Evolutionary conservation across 2,113 vertebrate genomes (phyloP), one percentile per base, ranked within the genome.

Genomic region (Cinclus mexicanus): DNA sequence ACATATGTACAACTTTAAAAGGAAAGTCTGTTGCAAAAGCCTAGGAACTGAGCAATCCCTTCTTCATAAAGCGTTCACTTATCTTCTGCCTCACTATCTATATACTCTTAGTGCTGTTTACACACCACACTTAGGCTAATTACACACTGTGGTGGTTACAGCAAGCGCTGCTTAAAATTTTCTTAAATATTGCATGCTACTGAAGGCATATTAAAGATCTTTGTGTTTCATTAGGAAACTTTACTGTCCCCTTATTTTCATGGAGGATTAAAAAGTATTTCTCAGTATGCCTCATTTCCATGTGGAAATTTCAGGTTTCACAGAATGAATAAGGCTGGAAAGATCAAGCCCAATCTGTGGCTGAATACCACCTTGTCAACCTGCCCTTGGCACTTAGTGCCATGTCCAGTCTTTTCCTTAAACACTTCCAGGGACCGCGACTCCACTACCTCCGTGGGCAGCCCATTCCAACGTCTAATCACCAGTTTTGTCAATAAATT

Each of bases 101-200:
- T 7, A 33, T 5, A n/a, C 29, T 23, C 5, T 6, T 49, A 64
- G 11, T 2, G 12, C 14, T 26, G 21, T 13, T 83, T 37, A 28
- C 16, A 37, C 2, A 5, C 14, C 59, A 26, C 31, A 31, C 8
- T n/a, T 9, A 1, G 3, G 12, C 7, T 29, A 67, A 49, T 18
- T 26, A 65, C 14, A 31, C 2, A 1, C 2, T 9, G 6, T 5
- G 31, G 56, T 5, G 4, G 17, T 12, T 70, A 63, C 0, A 61
- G 42, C 14, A 81, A 44, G 2, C 2, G 4, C 28, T 29, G 12
- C 23, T 57, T 39, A 55, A 44, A 46, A 31, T 33, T 9, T 15
- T 23, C 44, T 1, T 28, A 20, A 83, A 3, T 24, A 23, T 26
- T 29, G 57, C 44, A 23, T 5, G 21, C 10, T 7, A 26, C 10